Base-by-base conservation (phyloP, 2,797 vertebrate species). In the Diplodus puntazzo region DNA sequence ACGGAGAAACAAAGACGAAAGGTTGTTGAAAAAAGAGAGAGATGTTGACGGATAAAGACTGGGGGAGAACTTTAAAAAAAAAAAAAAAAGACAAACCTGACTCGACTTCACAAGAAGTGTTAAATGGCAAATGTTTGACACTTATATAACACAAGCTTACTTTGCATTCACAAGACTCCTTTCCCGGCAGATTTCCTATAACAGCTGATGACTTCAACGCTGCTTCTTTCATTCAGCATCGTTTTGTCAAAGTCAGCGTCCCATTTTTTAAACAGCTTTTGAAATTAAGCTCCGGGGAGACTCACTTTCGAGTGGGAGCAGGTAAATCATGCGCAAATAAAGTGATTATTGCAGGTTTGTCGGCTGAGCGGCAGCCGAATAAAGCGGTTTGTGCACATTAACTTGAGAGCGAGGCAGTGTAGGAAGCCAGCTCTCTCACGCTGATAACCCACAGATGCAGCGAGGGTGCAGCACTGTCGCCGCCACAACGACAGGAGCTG, bases 381-480 rank as follows among this genome's bases (percentile, higher is more conserved):
- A 21, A 63, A 85, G 64, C 69, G 43, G 81, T 73, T 34, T 58
- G 3, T 67, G 49, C 13, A 1, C 53, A 45, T 42, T 73, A 49
- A 57, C 42, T 71, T 57, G n/a, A 74, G 67, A 79, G 64, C 3
- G 14, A 65, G 25, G 27, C 64, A 34, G 23, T 8, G 17, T 52
- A 88, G 85, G 88, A 91, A 86, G 82, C 60, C 65, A 52, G 66
- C 69, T 72, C 83, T 75, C 84, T 72, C 70, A 79, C 68, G 46
- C 54, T 78, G 88, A 92, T 90, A 91, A 89, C 88, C 80, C 69
- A 69, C 69, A 69, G 73, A 75, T 25, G 75, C 85, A 90, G 73
- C n/a, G 17, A 60, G 79, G 21, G 25, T 58, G 55, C 6, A 62
- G 48, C 23, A 4, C 34, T 3, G 59, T 23, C 2, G 48, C 55